Conservation (phyloP, 2,797 vertebrate species). For the Sebastes aleutianus region DNA sequence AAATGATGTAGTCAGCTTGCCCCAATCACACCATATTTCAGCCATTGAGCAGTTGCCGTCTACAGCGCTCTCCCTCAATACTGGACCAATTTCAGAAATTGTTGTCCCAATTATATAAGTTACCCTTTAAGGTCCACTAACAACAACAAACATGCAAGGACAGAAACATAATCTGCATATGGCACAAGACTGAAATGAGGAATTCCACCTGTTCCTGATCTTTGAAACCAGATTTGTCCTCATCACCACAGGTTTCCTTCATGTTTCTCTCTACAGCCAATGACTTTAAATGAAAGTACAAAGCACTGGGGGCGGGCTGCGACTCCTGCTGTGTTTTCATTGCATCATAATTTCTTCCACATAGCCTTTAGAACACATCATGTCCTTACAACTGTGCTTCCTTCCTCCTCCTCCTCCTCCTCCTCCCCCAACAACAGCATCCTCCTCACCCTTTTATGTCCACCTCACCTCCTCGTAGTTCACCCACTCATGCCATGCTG, state of each 20-base stretch:
- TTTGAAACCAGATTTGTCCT: neutral
- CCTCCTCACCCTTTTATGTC: constrained; percentile 36
- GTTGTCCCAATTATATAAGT: neutral
- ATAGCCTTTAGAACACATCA: neutral
- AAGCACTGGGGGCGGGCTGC: neutral
- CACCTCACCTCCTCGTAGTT: constrained; percentile 34
- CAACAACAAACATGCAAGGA: neutral
- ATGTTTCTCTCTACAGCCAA: neutral
- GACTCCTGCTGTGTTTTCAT: constrained; percentile 33
- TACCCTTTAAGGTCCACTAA: neutral
- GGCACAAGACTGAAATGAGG: neutral
- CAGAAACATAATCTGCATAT: neutral
- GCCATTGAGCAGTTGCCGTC: accelerated
- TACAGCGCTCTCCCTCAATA: neutral
- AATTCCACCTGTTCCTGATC: neutral
- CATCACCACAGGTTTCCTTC: neutral
- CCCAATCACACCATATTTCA: no score
- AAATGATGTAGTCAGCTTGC: neutral
- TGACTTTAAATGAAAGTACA: neutral
- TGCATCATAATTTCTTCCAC: constrained; percentile 37
- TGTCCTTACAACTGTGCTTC: neutral
- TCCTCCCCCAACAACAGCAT: neutral
- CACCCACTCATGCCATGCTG: neutral
- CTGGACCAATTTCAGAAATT: neutral
- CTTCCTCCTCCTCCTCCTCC: neutral